Evolutionary conservation across 2,888 invertebrate genomes (phyloP), one percentile per base, ranked within the genome.

Genomic region (Aphidius colemani): DNA sequence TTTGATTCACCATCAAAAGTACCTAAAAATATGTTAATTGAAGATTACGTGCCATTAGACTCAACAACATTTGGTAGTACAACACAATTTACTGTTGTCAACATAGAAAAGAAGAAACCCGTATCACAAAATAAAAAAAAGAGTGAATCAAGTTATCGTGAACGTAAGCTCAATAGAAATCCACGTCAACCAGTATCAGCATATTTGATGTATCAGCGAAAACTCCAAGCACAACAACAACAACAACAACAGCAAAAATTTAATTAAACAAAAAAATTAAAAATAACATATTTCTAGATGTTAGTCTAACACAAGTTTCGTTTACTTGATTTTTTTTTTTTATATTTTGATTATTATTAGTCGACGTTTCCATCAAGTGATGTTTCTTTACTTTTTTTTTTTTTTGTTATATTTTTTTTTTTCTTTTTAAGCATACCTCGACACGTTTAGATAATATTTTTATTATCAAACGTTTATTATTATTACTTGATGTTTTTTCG

Each of bases 111-210:
- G 57, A 50, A 67, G 0, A 70, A 66, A 8, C 6, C 62, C 1
- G 5, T 30, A 30, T 30, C 5, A 30, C 74, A 74, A 0, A 75
- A 73, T 57, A 72, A 72, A 55, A 59, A 61, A 9, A 10, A 58
- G 0, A 68, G 66, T 0, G 66, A 70, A 6, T 9, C 49, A 7
- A 69, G 63, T 5, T 80, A 76, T 43, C 69, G 76, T 1, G 72
- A 77, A 48, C 72, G 66, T n/a, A 75, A 80, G 72, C 65, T 80
- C 3, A 64, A 71, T 11, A 72, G 76, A 30, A 80, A 80, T 65
- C 13, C 64, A 1, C 73, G 75, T 7, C 73, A 78, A 45, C 71
- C 75, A 0, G 59, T 72, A 0, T 73, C 78, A 2, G 68, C 74
- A 7, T 80, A 76, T 62, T 63, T 72, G 3, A 69, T 72, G 67